Evolutionary conservation across 2,888 invertebrate species (phyloP), one percentile per base, ranked within the genome.

Genomic region (Melanotus villosus): DNA sequence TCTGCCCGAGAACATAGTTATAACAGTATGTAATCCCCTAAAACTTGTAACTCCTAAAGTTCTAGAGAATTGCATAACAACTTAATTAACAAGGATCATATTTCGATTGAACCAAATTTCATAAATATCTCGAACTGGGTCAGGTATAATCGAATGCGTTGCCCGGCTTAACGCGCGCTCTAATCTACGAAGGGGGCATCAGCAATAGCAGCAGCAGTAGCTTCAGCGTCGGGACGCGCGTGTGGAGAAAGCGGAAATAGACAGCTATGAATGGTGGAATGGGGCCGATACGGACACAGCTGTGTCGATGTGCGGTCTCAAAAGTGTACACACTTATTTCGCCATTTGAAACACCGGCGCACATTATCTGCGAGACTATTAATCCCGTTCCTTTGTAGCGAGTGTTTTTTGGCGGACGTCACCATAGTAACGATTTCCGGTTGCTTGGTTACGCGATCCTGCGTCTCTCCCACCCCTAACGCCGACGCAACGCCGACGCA

Each of bases 321-420:
- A 75, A 74, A 76, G 75, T 73, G 76, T 75, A 79, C 80, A 81
- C 79, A 82, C 80, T 82, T 81, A 82, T 81, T 82, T 81, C 77
- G 78, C 81, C 81, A 82, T 82, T 82, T 79, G 80, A 80, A 81
- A 82, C 83, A 83, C 81, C 81, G 81, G 81, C 80, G 78, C 80
- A 79, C 81, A 83, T 83, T 83, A 83, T 83, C 82, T 80, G 79
- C 76, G 78, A 82, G 82, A 81, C 83, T 83, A 83, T 84, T 84
- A 83, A 83, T 83, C 82, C 83, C 78, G 79, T 79, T 83, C 81
- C 83, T 83, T 83, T 84, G 83, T 83, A 82, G 79, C 79, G 80
- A 83, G 82, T 83, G 83, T 84, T 84, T 84, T 84, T 84, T 81
- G 82, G 83, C 80, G 80, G 80, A 79, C 81, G 82, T 83, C 80